Evolutionary conservation across 64 coral and sea anemone species (phyloP).

Genomic region (Actinia equina): DNA sequence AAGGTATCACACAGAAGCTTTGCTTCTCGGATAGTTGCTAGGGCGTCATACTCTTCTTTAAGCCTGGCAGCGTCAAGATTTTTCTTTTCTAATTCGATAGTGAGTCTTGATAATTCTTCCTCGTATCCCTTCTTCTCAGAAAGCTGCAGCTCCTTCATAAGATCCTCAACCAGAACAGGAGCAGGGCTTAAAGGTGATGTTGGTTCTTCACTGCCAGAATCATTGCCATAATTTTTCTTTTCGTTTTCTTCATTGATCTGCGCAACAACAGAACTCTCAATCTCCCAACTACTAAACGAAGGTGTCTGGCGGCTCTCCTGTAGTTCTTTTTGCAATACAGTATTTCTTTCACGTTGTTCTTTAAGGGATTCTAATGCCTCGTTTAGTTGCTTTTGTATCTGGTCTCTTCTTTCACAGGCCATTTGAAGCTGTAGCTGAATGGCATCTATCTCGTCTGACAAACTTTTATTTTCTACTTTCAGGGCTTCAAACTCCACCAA

Average conservation of each 20-base stretch:
- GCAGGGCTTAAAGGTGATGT: conserved; percentile 76
- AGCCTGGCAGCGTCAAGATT: conserved; percentile 82
- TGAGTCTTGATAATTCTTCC: conserved; percentile 66
- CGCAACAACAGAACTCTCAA: conserved; percentile 65
- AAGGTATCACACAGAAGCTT: conserved; percentile 75
- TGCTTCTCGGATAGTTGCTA: conserved; percentile 84
- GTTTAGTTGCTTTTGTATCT: conserved; percentile 88
- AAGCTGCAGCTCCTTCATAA: conserved; percentile 96
- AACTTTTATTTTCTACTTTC: conserved; percentile 98
- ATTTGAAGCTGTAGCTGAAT: conserved; percentile 89
- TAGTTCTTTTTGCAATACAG: conserved; percentile 86
- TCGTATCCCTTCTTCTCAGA: conserved; percentile 85
- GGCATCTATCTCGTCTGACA: conserved; percentile 90
- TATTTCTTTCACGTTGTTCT: conserved; percentile 94
- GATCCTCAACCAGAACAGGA: conserved; percentile 85
- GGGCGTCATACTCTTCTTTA: conserved; percentile 90
- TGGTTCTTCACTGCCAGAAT: conserved; percentile 3
- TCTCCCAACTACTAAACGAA: conserved; percentile 77
- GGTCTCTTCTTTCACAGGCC: conserved; percentile 85
- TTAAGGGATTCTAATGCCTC: conserved; percentile 91
- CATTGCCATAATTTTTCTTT: conserved; percentile 40
- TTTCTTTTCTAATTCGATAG: conserved; percentile 71
- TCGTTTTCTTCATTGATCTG: conserved; percentile 61
- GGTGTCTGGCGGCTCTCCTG: conserved; percentile 78
- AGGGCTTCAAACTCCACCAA: conserved; percentile 97